These are phyloP conservation scores for Bombyx mori DNA, from an alignment of 1,140 invertebrate species.

Conservation along the genomic window DNA sequence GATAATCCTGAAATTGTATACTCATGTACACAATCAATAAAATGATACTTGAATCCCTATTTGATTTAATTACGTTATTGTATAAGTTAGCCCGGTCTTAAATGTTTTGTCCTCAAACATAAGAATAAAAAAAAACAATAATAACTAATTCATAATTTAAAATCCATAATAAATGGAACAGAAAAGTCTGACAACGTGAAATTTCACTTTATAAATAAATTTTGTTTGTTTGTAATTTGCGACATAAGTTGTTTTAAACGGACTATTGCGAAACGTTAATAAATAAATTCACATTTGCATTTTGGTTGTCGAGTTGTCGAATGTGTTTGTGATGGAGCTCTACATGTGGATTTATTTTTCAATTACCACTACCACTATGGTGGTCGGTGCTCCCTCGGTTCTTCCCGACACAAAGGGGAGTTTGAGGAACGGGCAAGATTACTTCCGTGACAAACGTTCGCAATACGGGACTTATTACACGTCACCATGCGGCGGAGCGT, in stretches of 20 bases:
- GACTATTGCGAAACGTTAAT: conserved; percentile 31
- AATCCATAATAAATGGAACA: too few species aligned
- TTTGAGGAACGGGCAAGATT: conserved; percentile 7
- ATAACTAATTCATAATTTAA: too few species aligned
- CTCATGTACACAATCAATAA: too few species aligned
- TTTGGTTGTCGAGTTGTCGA: conserved; percentile 16
- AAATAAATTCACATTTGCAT: conserved; percentile 32
- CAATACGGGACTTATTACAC: conserved; percentile 16
- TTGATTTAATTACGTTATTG: too few species aligned
- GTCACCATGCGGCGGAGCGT: conserved; percentile 17
- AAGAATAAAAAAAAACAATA: too few species aligned
- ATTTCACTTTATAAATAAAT: too few species aligned
- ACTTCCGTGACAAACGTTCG: conserved; percentile 22
- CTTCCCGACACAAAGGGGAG: conserved; percentile 15
- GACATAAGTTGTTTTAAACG: conserved; percentile 19
- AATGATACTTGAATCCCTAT: too few species aligned
- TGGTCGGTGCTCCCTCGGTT: conserved; percentile 13
- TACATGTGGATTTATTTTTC: conserved; percentile 21
- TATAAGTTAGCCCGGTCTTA: too few species aligned
- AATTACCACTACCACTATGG: conserved; percentile 6
- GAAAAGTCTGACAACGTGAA: too few species aligned
- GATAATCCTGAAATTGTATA: too few species aligned
- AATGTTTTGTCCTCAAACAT: too few species aligned
- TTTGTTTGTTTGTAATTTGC: conserved; percentile 9
- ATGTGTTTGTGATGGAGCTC: conserved; percentile 32